These are phyloP conservation scores for Carduelis carduelis DNA, from an alignment of 2,797 vertebrate genomes.

Conservation along the genomic window DNA sequence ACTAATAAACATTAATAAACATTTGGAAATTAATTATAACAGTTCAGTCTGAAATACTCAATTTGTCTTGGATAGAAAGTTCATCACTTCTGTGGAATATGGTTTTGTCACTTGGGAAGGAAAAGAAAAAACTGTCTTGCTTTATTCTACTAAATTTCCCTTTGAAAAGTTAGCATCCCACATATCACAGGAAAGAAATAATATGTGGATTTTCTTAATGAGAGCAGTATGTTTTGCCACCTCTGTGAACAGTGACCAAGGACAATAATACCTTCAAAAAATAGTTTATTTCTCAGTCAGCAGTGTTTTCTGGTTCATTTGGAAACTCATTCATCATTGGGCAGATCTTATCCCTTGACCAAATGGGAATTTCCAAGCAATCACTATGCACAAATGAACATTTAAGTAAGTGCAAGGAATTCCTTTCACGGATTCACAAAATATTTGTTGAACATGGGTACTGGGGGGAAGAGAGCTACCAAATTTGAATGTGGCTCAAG, in stretches of 20 bases:
- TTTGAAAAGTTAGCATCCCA: neutral
- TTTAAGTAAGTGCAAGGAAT: neutral
- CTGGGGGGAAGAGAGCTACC: neutral
- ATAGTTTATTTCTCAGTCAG: neutral
- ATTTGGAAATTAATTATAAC: neutral
- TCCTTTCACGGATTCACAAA: neutral
- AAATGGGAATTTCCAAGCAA: neutral
- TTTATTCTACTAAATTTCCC: neutral
- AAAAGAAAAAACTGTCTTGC: neutral
- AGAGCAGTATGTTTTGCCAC: neutral
- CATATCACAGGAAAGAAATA: neutral
- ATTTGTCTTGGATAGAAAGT: neutral
- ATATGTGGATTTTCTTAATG: neutral
- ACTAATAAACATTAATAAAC: neutral
- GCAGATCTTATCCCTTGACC: neutral
- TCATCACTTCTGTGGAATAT: neutral
- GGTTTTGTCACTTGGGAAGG: neutral
- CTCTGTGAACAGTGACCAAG: neutral
- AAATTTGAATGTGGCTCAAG: neutral
- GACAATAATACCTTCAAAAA: neutral
- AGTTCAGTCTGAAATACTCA: neutral
- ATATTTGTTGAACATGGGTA: neutral
- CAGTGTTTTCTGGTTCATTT: neutral
- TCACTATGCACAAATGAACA: rapidly evolving
- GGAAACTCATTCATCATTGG: neutral